Evolutionary conservation across 2,797 vertebrate genomes (phyloP), one percentile per base, ranked within the genome.

Genomic region (Periparus ater): DNA sequence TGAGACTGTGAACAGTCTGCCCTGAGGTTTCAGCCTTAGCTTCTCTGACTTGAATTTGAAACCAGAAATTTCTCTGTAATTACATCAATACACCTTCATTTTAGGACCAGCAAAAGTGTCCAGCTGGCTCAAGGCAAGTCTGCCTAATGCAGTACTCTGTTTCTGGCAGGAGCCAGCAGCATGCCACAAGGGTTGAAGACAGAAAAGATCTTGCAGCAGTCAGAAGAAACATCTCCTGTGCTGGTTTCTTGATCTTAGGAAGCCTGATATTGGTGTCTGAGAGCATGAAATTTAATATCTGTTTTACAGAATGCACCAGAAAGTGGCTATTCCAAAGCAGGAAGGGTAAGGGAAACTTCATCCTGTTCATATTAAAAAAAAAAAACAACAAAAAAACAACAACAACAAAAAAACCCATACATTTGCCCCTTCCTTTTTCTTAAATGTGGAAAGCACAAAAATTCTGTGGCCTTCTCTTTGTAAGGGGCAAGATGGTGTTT

Each of bases 111-210:
- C 27, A 55, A 14, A 91, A 55, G 34, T 55, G 58, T 51, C 40
- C 7, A 4, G 4, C 45, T 55, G 55, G 23, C n/a, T 79, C 20
- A 71, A 38, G 29, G 16, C 7, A 18, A 67, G 13, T 38, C 44
- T 81, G 53, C 20, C 25, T 58, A 40, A 18, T 17, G 34, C 54
- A 50, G 9, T 61, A 25, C 36, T 6, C 54, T 45, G 14, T 26
- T 88, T 55, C 62, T 66, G 36, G 32, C 44, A 66, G 62, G 10
- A 75, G 44, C 34, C 19, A 47, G 36, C 50, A 54, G 17, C 23
- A 20, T 1, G 2, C 27, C 2, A 2, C 51, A 25, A 4, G 2
- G 10, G 10, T 36, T 51, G 27, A 68, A 50, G 26, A 36, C 27
- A 51, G 13, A 20, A 89, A 11, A 40, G 79, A 60, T 72, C 22